These are phyloP conservation scores for Catalaphyllia jardinei DNA, from an alignment of 64 coral and sea anemone species.

Conservation along the genomic window DNA sequence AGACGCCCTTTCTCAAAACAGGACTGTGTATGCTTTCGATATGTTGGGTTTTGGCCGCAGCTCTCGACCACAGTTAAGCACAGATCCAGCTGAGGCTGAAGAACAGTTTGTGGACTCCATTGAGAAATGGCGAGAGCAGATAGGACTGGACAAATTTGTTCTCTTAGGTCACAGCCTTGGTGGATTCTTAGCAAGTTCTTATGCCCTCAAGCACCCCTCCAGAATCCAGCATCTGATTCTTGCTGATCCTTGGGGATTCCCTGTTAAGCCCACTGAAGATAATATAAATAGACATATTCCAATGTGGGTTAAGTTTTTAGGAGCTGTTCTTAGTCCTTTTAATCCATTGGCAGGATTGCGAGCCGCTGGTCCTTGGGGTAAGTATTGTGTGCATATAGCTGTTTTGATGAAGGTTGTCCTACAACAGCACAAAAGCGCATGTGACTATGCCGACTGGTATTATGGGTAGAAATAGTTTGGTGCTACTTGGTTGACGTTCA, in stretches of 20 bases:
- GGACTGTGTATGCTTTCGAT: conserved; percentile 90
- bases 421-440: too few species aligned
- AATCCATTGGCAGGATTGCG: conserved; percentile 92
- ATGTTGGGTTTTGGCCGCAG: conserved; percentile 95
- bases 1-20: conserved; percentile 74
- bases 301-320: conserved; percentile 87
- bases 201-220: conserved; percentile 83
- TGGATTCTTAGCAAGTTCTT: conserved; percentile 85
- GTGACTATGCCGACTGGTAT: too few species aligned
- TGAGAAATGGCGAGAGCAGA: conserved; percentile 87
- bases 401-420: too few species aligned
- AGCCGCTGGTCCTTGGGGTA: conserved; percentile 93
- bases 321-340: conserved; percentile 81
- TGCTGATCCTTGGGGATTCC: conserved; percentile 97
- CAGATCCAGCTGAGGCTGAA: conserved; percentile 65
- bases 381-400: background rate
- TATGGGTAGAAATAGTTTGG: too few species aligned
- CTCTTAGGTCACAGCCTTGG: conserved; percentile 94
- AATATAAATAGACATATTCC: conserved; percentile 74
- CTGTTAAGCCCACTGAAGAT: conserved; percentile 84
- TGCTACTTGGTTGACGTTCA: too few species aligned
- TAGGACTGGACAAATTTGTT: conserved; percentile 96
- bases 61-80: conserved; percentile 85
- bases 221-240: conserved; percentile 86
- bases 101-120: conserved; percentile 92